Conservation (phyloP, 2,888 invertebrate species). For the Stenodema calcarata region DNA sequence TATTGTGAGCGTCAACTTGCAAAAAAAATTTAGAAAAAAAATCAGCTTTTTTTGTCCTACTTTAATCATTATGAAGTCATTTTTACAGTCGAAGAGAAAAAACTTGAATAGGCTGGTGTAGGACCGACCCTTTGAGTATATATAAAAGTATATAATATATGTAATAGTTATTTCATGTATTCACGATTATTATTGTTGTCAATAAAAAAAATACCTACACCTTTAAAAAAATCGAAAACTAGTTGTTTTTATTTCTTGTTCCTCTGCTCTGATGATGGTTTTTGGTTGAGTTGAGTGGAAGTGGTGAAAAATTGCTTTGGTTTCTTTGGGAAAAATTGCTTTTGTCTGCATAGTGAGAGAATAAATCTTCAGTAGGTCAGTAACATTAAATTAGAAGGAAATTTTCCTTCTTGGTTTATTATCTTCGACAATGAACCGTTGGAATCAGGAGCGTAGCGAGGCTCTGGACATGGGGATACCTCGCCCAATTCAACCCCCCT, state of each 20-base stretch:
- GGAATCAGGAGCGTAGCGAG: too few relatives aligned
- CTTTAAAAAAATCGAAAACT: constrained; percentile 50
- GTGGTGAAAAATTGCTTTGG: too few relatives aligned
- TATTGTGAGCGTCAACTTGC: constrained; percentile 27
- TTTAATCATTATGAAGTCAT: constrained; percentile 33
- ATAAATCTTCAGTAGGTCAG: too few relatives aligned
- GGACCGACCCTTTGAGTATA: constrained; percentile 42
- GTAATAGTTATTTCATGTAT: constrained; percentile 56
- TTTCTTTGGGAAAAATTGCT: too few relatives aligned
- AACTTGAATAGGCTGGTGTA: constrained; percentile 42
- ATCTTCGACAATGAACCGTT: too few relatives aligned
- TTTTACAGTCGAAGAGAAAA: constrained; percentile 34
- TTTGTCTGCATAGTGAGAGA: too few relatives aligned
- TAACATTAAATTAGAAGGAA: too few relatives aligned
- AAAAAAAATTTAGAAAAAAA: constrained; percentile 9
- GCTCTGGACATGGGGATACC: too few relatives aligned
- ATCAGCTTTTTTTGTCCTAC: constrained; percentile 34
- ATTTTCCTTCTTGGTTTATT: too few relatives aligned
- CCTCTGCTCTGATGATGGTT: too few relatives aligned
- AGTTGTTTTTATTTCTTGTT: neutral
- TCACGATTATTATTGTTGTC: constrained; percentile 55
- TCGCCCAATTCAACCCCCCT: too few relatives aligned
- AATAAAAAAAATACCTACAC: constrained; percentile 57
- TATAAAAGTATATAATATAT: constrained; percentile 41
- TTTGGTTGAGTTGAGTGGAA: too few relatives aligned